Evolutionary conservation across 2,888 invertebrate genomes (phyloP), one percentile per base, ranked within the genome.

Genomic region (Synanthedon formicaeformis): DNA sequence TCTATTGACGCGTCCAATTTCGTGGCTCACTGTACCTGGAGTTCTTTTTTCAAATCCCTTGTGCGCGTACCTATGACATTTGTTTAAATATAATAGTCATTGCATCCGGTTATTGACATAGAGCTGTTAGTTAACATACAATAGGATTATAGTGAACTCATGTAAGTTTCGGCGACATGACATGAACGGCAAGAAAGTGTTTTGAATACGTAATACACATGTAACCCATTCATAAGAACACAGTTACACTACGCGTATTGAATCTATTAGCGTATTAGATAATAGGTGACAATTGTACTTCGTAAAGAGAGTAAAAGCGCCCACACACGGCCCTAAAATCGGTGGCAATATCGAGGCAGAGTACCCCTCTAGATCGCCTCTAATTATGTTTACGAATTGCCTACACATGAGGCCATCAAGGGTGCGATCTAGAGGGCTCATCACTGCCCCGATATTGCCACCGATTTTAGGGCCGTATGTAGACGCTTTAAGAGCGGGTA

Each of bases 211-310:
- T 51, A 56, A 56, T 54, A 51, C 52, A 48, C 53, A 23, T 48
- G 11, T 6, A 14, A 50, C 50, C 56, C 62, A 65, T 69, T 70
- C 66, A 64, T 63, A 67, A 69, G 71, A 56, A 63, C 57, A 64
- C 63, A 66, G 67, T 65, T 65, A 65, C 53, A 54, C 54, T 58
- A 68, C 69, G 58, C 54, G 45, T 48, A 51, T 62, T 60, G 69
- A 71, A 71, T 71, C 45, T 54, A 48, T 56, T 62, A 62, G 60
- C 51, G 40, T 11, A 45, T 45, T 13, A 45, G 45, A 56, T 56
- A 60, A 13, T 52, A 51, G 51, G 53, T 45, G 45, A 45, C 14
- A n/a, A 45, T 45, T 45, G 27, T 14, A 45, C 14, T 45, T 13
- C 6, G 45, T 45, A n/a, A 14, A 12, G 4, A 45, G 45, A 14